phyloP scores from a whole-genome alignment of 2,113 vertebrate genomes.

The Antechinus flavipes region DNA sequence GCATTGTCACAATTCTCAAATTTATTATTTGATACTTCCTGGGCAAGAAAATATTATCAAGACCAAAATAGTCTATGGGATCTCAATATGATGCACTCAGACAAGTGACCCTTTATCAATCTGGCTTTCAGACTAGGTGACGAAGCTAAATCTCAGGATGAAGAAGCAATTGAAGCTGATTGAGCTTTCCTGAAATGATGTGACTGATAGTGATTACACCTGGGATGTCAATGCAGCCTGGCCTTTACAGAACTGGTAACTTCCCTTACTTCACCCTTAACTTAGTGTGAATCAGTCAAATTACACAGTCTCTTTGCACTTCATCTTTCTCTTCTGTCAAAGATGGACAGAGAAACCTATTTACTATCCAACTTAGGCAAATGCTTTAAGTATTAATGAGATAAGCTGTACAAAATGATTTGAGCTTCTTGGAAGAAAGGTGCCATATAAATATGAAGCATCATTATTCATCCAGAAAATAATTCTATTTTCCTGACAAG shows the following conservation, averaged over 20 bases:
- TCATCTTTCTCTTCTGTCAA: not conserved
- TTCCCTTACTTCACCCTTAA: not conserved
- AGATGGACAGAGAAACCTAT: not conserved
- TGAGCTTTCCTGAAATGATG: not conserved
- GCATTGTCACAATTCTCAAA: not conserved
- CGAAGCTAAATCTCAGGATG: not conserved
- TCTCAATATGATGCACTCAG: not conserved
- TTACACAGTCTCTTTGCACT: not conserved
- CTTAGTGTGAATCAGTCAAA: not conserved
- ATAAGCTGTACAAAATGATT: not conserved
- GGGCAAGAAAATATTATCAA: not conserved
- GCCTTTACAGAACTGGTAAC: not conserved
- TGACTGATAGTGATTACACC: not conserved
- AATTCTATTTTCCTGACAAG: slow-evolving; percentile 23
- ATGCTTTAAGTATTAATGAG: not conserved
- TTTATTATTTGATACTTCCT: not conserved
- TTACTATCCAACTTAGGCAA: not conserved
- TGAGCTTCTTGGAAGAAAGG: not conserved
- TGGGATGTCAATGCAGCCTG: not conserved
- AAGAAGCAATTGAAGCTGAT: not conserved
- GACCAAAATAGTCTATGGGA: too few relatives aligned
- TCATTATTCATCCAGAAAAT: not conserved
- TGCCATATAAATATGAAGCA: not conserved
- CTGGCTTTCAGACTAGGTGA: not conserved
- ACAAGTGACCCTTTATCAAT: not conserved